Evolutionary conservation across 2,797 vertebrate genomes (phyloP).

Genomic region (Merluccius polli): DNA sequence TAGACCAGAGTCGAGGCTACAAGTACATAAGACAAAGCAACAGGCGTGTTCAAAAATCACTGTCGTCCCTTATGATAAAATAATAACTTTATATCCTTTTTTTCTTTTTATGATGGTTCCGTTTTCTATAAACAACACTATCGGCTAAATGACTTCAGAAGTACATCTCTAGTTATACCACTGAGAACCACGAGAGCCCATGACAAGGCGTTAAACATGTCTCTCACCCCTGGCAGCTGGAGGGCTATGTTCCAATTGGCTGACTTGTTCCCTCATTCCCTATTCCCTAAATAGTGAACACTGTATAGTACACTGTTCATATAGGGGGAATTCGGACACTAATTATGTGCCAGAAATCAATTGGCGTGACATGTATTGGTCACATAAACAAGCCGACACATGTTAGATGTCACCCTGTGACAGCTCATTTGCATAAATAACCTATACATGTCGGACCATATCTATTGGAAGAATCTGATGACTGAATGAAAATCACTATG

Average conservation of each 20-base stretch:
- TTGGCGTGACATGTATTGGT: too few species aligned
- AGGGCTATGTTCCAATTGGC: too few species aligned
- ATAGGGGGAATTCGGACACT: neutral
- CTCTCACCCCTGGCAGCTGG: too few species aligned
- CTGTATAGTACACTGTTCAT: neutral
- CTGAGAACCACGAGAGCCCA: neutral
- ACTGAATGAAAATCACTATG: neutral
- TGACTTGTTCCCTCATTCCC: neutral
- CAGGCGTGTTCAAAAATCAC: slow-evolving; percentile 32
- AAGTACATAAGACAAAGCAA: slow-evolving; percentile 47
- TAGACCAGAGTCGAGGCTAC: slow-evolving; percentile 40
- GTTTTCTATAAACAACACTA: neutral
- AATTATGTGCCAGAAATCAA: neutral
- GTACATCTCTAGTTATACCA: neutral
- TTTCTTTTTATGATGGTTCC: neutral
- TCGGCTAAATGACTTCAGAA: neutral
- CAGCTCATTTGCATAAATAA: too few species aligned
- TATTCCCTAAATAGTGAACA: neutral
- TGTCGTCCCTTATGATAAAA: slow-evolving; percentile 26
- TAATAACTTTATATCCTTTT: slow-evolving; percentile 32
- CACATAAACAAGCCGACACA: too few species aligned
- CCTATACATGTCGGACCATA: too few species aligned
- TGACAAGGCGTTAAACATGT: neutral
- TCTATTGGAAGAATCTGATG: too few species aligned
- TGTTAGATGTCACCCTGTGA: too few species aligned